Conservation (phyloP, 2,888 invertebrate genomes). For the Trimorus sp. region DNA sequence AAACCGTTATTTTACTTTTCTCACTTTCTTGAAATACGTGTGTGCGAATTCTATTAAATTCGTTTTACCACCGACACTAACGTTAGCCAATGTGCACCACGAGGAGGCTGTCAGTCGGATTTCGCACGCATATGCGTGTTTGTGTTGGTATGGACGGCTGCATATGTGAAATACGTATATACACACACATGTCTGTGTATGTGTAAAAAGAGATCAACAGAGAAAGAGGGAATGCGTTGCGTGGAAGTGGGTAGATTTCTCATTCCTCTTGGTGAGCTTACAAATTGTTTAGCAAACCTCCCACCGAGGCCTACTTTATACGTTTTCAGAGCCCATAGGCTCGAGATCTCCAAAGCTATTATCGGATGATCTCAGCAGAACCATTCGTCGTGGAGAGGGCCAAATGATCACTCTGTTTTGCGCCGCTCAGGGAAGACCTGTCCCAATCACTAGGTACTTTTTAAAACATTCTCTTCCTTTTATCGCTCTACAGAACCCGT, state of each 20-base stretch:
- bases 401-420: constrained; percentile 84
- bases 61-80: no score
- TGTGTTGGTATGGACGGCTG: no score
- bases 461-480: constrained; percentile 6
- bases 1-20: no score
- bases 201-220: no score
- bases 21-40: background rate
- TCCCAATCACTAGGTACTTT: constrained; percentile 87
- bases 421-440: constrained; percentile 88
- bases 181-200: no score
- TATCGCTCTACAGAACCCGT: constrained; percentile 82
- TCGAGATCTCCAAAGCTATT: constrained; percentile 85
- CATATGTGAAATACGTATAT: no score
- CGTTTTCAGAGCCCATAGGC: constrained; percentile 82
- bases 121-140: no score
- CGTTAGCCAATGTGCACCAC: no score
- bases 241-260: no score
- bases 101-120: no score
- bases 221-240: no score
- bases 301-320: constrained; percentile 6
- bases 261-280: no score
- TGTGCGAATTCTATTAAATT: background rate
- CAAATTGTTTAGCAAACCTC: background rate
- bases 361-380: constrained; percentile 84
- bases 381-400: constrained; percentile 83